phyloP scores from a whole-genome alignment of 2,888 invertebrate genomes.

The Amphipyra berbera region DNA sequence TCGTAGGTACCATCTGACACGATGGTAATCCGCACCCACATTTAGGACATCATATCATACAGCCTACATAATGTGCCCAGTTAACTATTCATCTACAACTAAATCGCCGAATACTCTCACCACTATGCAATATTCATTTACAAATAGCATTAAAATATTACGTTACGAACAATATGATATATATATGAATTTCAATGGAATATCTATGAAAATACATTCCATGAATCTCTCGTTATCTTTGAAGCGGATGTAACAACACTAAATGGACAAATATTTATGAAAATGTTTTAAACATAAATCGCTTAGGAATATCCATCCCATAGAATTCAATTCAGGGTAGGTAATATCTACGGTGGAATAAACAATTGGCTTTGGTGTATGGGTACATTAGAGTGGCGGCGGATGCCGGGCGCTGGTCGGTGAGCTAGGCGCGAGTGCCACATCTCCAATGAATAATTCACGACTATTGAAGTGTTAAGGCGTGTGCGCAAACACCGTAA shows the following conservation, averaged over 20 bases:
- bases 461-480: constrained; percentile 77
- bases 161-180: constrained; percentile 1
- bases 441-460: constrained; percentile 82
- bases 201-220: constrained; percentile 2
- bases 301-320: constrained; percentile 18
- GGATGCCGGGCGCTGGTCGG: constrained; percentile 14
- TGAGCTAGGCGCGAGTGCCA: constrained; percentile 59
- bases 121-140: constrained; percentile 19
- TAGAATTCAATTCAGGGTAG: constrained; percentile 55
- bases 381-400: constrained; percentile 41
- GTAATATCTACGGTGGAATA: constrained; percentile 65
- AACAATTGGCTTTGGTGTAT: constrained; percentile 69
- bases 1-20: constrained; percentile 63
- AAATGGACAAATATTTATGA: constrained; percentile 34
- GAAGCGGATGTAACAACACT: constrained; percentile 19
- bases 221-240: constrained; percentile 13
- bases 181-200: constrained; percentile 5
- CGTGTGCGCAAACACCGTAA: constrained; percentile 81
- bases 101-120: constrained; percentile 14
- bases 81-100: constrained; percentile 34
- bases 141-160: not conserved
- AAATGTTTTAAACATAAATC: constrained; percentile 54
- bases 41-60: constrained; percentile 21
- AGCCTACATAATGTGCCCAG: constrained; percentile 9
- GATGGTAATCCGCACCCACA: constrained; percentile 59